A percentile compares a stretch with the other conserved stretches of the same genome.
Evolutionary conservation across 2,888 invertebrate species (phyloP).

Genomic region (Geotrupes spiniger): DNA sequence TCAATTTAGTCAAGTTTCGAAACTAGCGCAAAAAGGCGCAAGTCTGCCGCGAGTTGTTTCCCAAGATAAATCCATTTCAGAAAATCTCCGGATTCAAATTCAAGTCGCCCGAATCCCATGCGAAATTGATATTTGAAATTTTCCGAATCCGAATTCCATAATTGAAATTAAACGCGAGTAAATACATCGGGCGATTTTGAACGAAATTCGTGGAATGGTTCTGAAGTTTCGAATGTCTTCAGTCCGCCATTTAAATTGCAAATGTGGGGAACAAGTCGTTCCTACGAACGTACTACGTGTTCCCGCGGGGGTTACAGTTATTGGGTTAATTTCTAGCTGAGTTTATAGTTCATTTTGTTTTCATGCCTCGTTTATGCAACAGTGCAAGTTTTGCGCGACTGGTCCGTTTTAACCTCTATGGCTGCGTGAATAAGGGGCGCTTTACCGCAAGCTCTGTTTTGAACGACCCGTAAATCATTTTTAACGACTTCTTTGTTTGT

Average conservation of each 20-base stretch:
- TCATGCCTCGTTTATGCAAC: conserved; percentile 23
- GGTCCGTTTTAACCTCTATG: conserved; percentile 15
- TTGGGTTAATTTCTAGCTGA: conserved; percentile 26
- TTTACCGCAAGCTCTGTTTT: conserved; percentile 13
- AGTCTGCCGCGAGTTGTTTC: background rate
- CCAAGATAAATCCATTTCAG: background rate
- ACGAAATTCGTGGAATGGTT: background rate
- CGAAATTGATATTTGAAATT: too few species aligned
- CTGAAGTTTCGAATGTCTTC: background rate
- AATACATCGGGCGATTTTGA: too few species aligned
- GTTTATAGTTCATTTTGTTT: conserved; percentile 25
- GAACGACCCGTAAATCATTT: conserved; percentile 27
- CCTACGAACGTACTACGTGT: conserved; percentile 25
- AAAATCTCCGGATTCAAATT: background rate
- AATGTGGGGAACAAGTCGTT: conserved; percentile 19
- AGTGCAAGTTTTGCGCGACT: conserved; percentile 15
- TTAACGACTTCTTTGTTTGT: conserved; percentile 15
- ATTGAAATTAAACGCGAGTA: too few species aligned
- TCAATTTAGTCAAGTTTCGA: conserved; percentile 22
- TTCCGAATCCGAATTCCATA: too few species aligned
- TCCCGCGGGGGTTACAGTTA: conserved; percentile 22
- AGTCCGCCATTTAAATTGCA: conserved; percentile 15
- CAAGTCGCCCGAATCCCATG: too few species aligned
- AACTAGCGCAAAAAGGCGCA: conserved; percentile 10
- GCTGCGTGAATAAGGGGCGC: conserved; percentile 7